Base-by-base conservation (phyloP, 2,888 invertebrate species). In the Epirrhoe tristata region DNA sequence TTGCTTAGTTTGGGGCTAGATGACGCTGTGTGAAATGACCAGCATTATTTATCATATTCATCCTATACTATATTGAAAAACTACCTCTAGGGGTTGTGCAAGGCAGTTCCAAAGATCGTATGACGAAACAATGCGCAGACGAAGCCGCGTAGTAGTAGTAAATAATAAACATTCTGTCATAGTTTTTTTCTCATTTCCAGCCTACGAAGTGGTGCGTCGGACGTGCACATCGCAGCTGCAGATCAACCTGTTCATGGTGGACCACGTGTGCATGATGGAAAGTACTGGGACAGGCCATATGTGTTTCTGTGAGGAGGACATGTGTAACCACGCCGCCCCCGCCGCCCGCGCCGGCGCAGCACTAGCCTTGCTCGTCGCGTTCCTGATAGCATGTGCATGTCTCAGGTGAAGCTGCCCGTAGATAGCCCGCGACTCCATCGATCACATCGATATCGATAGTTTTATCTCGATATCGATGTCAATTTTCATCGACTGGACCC, bases 191-290 rank as follows among this genome's bases (percentile, higher is more conserved):
- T 60, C 4, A 0, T 43, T 95, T 95, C 24, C 95, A 98, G 98
- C 96, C 70, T 98, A 97, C 94, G 98, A 98, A 93, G 97, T 97
- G 81, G 97, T 98, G 77, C 95, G 98, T 70, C 95, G 98, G 79
- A 98, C 98, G 79, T 98, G 98, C 93, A 98, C 98, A 67, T 97
- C 98, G 72, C 97, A 98, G 87, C 95, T 98, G 75, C 98, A 98
- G 93, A 98, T 98, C 94, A 98, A 98, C 94, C 95, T 98, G 84
- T 98, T 98, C 95, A 98, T 98, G 98, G 98, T 98, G 91, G 98
- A 98, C 94, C 98, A 98, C 95, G 98, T 98, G 94, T 98, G 98
- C 96, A 98, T 98, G 98, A 97, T 97, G 96, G 98, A 98, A 96
- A 98, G 98, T 96, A 97, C 97, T 95, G 98, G 98, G 94, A 98